Evolutionary conservation across 1,140 invertebrate genomes (phyloP), one percentile per base, ranked within the genome.

Genomic region (Hyphantria cunea): DNA sequence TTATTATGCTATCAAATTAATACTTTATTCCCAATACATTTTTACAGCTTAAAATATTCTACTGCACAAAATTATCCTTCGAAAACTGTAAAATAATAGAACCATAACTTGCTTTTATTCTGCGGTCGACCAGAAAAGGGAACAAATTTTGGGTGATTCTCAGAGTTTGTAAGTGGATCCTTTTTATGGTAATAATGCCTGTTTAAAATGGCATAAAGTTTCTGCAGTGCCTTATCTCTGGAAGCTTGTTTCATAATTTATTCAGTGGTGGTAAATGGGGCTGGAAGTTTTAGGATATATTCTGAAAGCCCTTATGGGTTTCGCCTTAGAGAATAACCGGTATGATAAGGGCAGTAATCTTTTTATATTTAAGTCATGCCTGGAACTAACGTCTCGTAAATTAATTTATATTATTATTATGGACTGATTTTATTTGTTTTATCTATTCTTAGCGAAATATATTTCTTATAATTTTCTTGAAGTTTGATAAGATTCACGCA

Each of bases 201-300:
- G 67, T 56, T 65, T 70, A 70, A 67, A 68, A 68, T 53, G 62
- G 60, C 63, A 68, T 68, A 70, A 74, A 74, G 62, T 74, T 74
- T 68, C 59, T 68, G 60, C 68, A 63, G 68, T 60, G 66, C 50
- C 50, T 66, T 64, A 66, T 70, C 64, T 70, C 55, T 56, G 50
- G 39, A 39, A 12, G 39, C 44, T 54, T 59, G 59, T 68, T 68
- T 66, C 63, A 60, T 70, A 70, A 74, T 68, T 68, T 68, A 74
- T 70, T 70, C 68, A 74, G 54, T 34, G 53, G 33, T 44, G 58
- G 42, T 48, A 58, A 47, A 25, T 58, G 53, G 41, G 53, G 42
- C 34, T 48, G 32, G 45, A 58, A 58, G 12, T 58, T 48, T 48
- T 33, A 45, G 5, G 8, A 9, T 44, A n/a, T 58, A 15, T 32